Evolutionary conservation across 2,797 vertebrate species (phyloP).

Genomic region (Poecilia wingei): DNA sequence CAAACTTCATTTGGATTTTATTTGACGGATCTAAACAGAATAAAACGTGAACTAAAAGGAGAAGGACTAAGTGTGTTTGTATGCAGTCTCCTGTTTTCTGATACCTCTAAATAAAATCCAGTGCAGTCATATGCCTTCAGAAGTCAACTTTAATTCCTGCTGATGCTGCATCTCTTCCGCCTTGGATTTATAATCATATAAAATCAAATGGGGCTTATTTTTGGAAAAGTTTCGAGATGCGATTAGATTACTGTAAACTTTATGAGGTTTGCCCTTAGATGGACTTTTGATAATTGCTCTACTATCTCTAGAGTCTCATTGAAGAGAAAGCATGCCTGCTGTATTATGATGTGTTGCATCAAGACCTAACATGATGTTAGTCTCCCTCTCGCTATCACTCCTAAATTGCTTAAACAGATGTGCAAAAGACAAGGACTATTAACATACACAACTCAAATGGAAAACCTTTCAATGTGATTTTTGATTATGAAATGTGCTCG

Average conservation of each 20-base stretch:
- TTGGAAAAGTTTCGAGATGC: slow-evolving; percentile 49
- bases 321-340: neutral
- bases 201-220: slow-evolving; percentile 27
- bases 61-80: neutral
- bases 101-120: neutral
- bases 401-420: neutral
- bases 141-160: neutral
- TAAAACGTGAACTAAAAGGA: neutral
- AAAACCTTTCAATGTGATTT: neutral
- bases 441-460: neutral
- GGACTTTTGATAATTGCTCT: slow-evolving; percentile 45
- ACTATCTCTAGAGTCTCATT: slow-evolving; percentile 32
- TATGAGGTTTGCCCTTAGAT: slow-evolving; percentile 51
- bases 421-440: neutral
- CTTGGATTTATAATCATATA: slow-evolving; percentile 12
- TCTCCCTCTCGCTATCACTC: neutral
- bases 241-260: slow-evolving; percentile 50
- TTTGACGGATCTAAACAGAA: neutral
- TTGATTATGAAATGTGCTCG: neutral
- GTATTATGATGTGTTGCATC: slow-evolving; percentile 3
- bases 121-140: neutral
- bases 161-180: neutral
- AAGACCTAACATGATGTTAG: slow-evolving; percentile 1
- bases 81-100: neutral
- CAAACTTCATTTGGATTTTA: neutral